Base-by-base conservation (phyloP, 2,888 invertebrate species). In the Germaria angustata region DNA sequence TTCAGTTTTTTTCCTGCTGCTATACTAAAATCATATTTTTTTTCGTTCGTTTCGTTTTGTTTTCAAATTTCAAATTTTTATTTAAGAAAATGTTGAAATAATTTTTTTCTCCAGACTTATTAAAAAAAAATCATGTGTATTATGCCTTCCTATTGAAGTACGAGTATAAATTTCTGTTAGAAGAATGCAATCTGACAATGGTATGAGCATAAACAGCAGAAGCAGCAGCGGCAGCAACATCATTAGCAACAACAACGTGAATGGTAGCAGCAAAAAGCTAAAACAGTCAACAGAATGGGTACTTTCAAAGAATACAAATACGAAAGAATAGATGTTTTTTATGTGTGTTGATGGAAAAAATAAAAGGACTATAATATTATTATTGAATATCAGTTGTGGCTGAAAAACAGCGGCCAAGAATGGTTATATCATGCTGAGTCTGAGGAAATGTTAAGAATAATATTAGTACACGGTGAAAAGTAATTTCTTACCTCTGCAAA, bases 11-110 rank as follows among this genome's bases (percentile, higher is more conserved):
- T 41, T 68, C 11, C 28, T 71, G 41, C 61, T 78, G 46, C 51
- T 78, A 65, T 84, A 80, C 80, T 80, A 73, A 84, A 84, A 65
- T 65, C 65, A 71, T 81, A 71, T 78, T 81, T 82, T 85, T 20
- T 75, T 9, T n/a, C n/a, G n/a, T 53, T 36, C 2, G 9, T 49
- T 9, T 53, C 13, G 46, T 76, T 57, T 49, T 36, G 4, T 61
- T 59, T 78, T 85, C 83, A 86, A 86, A 85, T 85, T 87, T 86
- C 85, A 87, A 86, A 88, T 87, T 89, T 88, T 87, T 88, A 84
- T 85, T 79, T 28, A 22, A 76, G 20, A 24, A 76, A 68, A 76
- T 69, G 34, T 44, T 71, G n/a, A 51, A 75, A 72, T 73, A 65
- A 55, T 39, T 49, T 63, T 71, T 46, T 66, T 65, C 57, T 73